Conservation (phyloP, 2,888 invertebrate species). For the Ptilodon capucinus region DNA sequence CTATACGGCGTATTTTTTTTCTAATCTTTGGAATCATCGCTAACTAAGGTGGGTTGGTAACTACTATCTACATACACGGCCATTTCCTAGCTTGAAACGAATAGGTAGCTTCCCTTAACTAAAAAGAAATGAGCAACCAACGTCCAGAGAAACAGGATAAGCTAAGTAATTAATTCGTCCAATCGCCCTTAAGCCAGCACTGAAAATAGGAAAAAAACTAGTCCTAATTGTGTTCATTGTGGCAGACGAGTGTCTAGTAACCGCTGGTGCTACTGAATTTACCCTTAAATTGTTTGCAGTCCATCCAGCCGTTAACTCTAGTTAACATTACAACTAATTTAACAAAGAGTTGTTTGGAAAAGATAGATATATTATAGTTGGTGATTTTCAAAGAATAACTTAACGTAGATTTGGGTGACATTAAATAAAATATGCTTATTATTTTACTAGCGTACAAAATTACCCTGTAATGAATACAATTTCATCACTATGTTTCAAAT, state of each 20-base stretch:
- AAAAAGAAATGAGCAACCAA: neutral
- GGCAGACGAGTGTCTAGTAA: no score
- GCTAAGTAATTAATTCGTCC: constrained; percentile 22
- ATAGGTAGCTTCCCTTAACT: neutral
- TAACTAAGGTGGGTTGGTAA: no score
- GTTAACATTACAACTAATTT: neutral
- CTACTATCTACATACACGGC: no score
- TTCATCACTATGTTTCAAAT: no score
- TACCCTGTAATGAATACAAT: no score
- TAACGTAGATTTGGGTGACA: no score
- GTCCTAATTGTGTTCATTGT: neutral
- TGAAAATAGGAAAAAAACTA: constrained; percentile 17
- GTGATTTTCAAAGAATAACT: no score
- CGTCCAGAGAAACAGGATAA: neutral
- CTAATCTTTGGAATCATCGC: no score
- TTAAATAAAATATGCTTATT: no score
- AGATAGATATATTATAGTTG: neutral
- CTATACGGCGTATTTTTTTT: no score
- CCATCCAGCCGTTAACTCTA: neutral
- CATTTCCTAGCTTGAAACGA: neutral
- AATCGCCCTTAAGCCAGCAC: constrained; percentile 19
- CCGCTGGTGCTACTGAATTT: neutral
- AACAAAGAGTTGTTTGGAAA: neutral
- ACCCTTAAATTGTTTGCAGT: neutral
- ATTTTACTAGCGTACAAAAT: no score